Conservation (phyloP, 92 coral and sea anemone genomes). For the Isaurus tuberculatus region DNA sequence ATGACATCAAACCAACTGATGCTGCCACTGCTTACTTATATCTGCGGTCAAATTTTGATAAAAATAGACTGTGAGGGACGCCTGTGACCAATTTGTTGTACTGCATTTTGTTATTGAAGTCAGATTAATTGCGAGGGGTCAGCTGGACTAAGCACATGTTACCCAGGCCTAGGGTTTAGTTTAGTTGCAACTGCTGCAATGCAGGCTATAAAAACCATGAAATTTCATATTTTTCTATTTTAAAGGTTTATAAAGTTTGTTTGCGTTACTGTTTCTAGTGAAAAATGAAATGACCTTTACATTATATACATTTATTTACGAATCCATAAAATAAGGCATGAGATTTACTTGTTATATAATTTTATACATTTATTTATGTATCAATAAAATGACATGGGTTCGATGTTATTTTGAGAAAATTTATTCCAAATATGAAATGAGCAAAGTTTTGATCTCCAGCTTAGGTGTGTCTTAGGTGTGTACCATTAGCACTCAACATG, state of each 20-base stretch:
- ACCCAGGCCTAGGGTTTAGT: not conserved
- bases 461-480: conserved; percentile 19
- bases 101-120: not conserved
- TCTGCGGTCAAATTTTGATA: conserved; percentile 44
- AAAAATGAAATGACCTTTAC: not conserved
- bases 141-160: conserved; percentile 7
- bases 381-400: conserved; percentile 18
- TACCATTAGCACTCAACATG: conserved; percentile 3
- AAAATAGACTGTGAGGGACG: conserved; percentile 32
- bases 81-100: not conserved
- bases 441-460: conserved; percentile 3
- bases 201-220: not conserved
- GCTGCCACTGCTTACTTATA: conserved; percentile 57
- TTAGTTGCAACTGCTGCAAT: not conserved
- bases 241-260: not conserved
- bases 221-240: conserved; percentile 8
- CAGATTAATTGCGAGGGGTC: not conserved
- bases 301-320: not conserved
- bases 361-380: too few species aligned
- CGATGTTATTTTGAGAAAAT: conserved; percentile 5
- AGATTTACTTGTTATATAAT: too few species aligned
- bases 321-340: not conserved
- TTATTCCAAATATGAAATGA: conserved; percentile 1
- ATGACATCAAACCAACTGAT: conserved; percentile 48
- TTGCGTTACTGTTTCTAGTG: not conserved